Percentiles rank a stretch among this genome's conserved stretches.
phyloP scores from a whole-genome alignment of 2,113 vertebrate species.

The Motacilla alba region DNA sequence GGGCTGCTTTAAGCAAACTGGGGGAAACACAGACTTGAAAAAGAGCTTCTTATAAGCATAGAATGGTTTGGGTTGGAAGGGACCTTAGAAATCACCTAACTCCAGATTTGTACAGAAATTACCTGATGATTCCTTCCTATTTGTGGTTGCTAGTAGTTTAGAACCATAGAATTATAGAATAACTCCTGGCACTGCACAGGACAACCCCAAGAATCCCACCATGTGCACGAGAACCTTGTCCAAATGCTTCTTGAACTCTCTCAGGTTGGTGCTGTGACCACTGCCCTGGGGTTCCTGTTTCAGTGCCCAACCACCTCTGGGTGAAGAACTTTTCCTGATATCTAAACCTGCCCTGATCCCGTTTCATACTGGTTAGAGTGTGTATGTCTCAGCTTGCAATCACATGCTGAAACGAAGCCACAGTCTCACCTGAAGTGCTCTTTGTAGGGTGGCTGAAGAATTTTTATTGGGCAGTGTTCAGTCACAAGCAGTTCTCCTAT shows the following conservation, averaged over 20 bases:
- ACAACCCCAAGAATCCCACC: neutral
- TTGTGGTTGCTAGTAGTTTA: neutral
- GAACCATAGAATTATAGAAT: neutral
- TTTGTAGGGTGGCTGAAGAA: neutral
- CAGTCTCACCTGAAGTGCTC: neutral
- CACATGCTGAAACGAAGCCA: neutral
- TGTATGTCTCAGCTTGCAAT: neutral
- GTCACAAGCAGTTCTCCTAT: neutral
- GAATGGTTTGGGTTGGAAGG: neutral
- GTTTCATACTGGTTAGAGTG: neutral
- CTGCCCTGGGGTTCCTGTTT: neutral
- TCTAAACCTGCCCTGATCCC: neutral
- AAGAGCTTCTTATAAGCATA: neutral
- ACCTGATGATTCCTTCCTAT: neutral
- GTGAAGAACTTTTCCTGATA: neutral
- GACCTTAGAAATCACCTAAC: neutral
- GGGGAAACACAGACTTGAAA: neutral
- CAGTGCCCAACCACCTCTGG: neutral
- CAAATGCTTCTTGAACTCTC: neutral
- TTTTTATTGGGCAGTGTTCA: neutral
- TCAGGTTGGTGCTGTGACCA: neutral
- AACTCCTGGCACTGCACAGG: too few relatives aligned
- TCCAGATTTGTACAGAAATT: neutral
- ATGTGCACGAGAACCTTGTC: accelerated
- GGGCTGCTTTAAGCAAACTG: neutral